Percentiles rank a stretch among this genome's conserved stretches.
Evolutionary conservation across 2,797 vertebrate species (phyloP).

Genomic region (Hapalemur alaotrensis): DNA sequence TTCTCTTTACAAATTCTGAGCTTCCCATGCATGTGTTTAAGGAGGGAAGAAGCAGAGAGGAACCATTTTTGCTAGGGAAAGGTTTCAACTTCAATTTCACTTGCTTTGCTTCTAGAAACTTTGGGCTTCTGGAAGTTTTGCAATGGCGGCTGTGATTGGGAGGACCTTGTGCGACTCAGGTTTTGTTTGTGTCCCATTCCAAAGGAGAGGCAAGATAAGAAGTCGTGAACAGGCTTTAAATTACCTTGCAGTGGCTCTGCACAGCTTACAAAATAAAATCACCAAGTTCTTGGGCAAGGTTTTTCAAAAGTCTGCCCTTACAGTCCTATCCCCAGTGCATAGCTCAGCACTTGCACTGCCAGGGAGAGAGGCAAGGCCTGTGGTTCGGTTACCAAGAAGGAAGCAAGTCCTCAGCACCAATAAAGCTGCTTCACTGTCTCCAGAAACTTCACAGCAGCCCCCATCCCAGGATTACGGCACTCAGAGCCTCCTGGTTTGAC

Average conservation of each 20-base stretch:
- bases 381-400: not conserved
- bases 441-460: not conserved
- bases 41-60: not conserved
- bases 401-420: not conserved
- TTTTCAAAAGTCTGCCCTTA: not conserved
- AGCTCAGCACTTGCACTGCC: rapidly evolving
- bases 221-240: not conserved
- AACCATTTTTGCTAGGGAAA: not conserved
- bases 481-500: not conserved
- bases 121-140: not conserved
- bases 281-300: not conserved
- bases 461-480: not conserved
- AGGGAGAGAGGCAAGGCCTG: rapidly evolving
- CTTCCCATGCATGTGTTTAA: not conserved
- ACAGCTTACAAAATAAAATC: not conserved
- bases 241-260: not conserved
- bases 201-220: not conserved
- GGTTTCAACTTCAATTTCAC: not conserved
- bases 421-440: not conserved
- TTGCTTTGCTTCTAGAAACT: not conserved
- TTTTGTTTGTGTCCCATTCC: not conserved
- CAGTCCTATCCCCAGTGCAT: not conserved
- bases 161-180: not conserved
- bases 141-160: not conserved
- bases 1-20: not conserved